These are phyloP conservation scores for Microtus richardsoni DNA, from an alignment of 2,113 vertebrate species.

Conservation along the genomic window DNA sequence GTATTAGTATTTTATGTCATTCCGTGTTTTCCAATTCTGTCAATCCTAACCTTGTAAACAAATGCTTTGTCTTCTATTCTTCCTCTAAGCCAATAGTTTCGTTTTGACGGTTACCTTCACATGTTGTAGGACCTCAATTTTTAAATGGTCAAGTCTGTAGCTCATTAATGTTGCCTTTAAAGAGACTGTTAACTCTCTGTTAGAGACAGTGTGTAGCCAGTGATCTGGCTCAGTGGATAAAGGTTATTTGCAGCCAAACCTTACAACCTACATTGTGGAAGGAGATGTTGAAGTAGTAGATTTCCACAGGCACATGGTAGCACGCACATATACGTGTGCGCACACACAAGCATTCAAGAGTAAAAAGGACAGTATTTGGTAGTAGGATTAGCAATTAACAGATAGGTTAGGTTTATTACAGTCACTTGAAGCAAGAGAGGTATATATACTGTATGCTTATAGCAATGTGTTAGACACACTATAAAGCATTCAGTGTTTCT, in stretches of 20 bases:
- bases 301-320: background rate
- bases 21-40: background rate
- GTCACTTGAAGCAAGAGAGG: background rate
- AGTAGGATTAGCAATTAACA: background rate
- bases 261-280: no score
- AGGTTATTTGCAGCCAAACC: background rate
- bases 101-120: background rate
- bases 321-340: background rate
- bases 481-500: background rate
- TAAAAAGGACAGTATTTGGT: background rate
- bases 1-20: background rate
- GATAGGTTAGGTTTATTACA: background rate
- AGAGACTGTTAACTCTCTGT: background rate
- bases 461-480: background rate
- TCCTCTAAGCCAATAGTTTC: background rate
- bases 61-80: background rate
- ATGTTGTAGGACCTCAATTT: background rate
- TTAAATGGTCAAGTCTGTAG: background rate
- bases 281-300: background rate
- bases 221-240: background rate
- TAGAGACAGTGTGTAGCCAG: background rate
- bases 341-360: background rate
- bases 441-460: background rate
- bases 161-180: slow-evolving; percentile 39
- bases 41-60: background rate